Evolutionary conservation across 2,888 invertebrate species (phyloP), one percentile per base, ranked within the genome.

Genomic region (Tipula confusa): DNA sequence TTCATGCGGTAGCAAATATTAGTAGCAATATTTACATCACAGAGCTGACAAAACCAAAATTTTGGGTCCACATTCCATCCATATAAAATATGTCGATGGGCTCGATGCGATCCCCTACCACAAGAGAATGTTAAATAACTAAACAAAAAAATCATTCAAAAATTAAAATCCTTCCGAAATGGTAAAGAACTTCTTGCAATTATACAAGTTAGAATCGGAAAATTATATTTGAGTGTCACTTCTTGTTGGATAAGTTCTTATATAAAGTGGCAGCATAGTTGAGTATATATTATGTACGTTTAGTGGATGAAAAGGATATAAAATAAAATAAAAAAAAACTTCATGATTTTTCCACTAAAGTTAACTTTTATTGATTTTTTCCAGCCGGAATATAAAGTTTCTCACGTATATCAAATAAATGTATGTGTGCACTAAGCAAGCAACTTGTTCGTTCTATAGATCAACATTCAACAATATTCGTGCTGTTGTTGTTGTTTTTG

Each of bases 291-390:
- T n/a, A 7, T 24, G 24, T 64, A 24, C 13, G 24, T 24, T 24
- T 11, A 24, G 64, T 64, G 64, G 64, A 64, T 64, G 64, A 64
- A 64, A 24, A 64, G 64, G 64, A 24, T 24, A 64, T 64, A 64
- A 64, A 64, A 43, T 43, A n/a, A n/a, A n/a, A n/a, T n/a, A n/a
- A n/a, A n/a, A 43, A 43, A 43, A 43, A 64, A 9, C 7, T 64
- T 64, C 24, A 64, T 64, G 64, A 64, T 64, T 64, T 64, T 64
- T 64, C 64, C 64, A 64, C 64, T 64, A 64, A 64, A 64, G 24
- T 64, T 64, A 64, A 24, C 24, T 64, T 64, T 64, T 64, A 64
- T 64, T 64, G 64, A 64, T 64, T 64, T 64, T 64, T 64, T 9
- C 13, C 64, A 64, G 11, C 18, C 64, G 64, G 64, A 64, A 64